Evolutionary conservation across 2,888 invertebrate species (phyloP).

Genomic region (Erynnis tages): DNA sequence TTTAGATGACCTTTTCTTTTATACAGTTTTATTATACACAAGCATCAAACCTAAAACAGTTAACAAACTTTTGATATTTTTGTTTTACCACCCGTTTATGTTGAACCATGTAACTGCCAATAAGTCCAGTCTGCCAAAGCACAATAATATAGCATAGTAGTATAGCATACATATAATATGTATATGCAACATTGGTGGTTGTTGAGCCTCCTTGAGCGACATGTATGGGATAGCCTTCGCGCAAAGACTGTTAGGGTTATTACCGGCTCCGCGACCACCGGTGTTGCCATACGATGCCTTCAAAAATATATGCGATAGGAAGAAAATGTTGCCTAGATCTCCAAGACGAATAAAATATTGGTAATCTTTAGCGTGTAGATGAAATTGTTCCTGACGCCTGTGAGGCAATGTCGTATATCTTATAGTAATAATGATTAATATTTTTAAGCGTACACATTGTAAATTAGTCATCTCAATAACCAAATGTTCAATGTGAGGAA

Average conservation of each 20-base stretch:
- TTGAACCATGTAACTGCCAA: conserved; percentile 11
- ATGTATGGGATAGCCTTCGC: conserved; percentile 31
- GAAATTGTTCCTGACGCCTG: conserved; percentile 81
- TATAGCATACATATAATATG: conserved; percentile 19
- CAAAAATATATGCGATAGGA: conserved; percentile 73
- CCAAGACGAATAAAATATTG: conserved; percentile 64
- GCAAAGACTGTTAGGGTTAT: conserved; percentile 35
- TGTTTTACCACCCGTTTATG: not conserved
- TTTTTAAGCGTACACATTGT: conserved; percentile 66
- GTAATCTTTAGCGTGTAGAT: conserved; percentile 75
- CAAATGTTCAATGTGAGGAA: conserved; percentile 80
- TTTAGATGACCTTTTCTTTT: conserved; percentile 7
- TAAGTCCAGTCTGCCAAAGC: conserved; percentile 26
- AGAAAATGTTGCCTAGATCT: conserved; percentile 59
- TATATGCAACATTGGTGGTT: conserved; percentile 5
- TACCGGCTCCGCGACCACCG: conserved; percentile 26
- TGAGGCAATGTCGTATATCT: conserved; percentile 77
- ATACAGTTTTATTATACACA: not conserved
- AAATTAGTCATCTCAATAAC: conserved; percentile 75
- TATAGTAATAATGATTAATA: conserved; percentile 61
- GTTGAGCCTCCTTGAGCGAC: conserved; percentile 1
- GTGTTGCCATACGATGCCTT: conserved; percentile 40
- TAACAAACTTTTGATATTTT: not conserved
- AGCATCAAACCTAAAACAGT: not conserved
- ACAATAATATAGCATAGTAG: conserved; percentile 22